Evolutionary conservation across 2,113 vertebrate genomes (phyloP).

Genomic region (Dipodomys stephensi): DNA sequence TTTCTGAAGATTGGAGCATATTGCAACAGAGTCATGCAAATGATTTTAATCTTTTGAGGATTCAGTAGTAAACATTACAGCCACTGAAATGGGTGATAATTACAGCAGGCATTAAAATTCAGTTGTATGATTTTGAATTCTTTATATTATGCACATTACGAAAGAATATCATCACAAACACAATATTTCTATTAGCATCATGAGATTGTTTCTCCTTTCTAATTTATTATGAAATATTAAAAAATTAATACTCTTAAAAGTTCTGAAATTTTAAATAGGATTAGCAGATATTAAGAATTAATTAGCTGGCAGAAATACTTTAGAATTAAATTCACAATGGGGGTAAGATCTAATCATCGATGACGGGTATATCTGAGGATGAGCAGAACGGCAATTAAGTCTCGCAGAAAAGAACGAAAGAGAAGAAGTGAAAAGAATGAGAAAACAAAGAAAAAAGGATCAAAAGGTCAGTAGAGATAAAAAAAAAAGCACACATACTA

Average conservation of each 20-base stretch:
- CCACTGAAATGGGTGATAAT: constrained; percentile 11
- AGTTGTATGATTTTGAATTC: background rate
- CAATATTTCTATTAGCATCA: background rate
- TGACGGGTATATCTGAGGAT: too few relatives aligned
- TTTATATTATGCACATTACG: background rate
- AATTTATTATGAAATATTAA: constrained; percentile 2
- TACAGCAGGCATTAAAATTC: background rate
- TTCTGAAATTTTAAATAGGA: too few relatives aligned
- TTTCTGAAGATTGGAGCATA: background rate
- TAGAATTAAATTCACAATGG: background rate
- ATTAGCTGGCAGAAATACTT: background rate
- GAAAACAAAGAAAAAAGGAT: too few relatives aligned
- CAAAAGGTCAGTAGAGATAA: too few relatives aligned
- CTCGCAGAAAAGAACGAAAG: too few relatives aligned
- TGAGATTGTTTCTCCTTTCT: background rate
- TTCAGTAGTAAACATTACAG: background rate
- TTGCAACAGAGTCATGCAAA: background rate
- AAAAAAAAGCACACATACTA: too few relatives aligned
- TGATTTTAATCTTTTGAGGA: constrained; percentile 11
- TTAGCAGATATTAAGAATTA: background rate
- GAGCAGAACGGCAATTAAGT: too few relatives aligned
- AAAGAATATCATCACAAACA: constrained; percentile 1
- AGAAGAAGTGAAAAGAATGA: too few relatives aligned
- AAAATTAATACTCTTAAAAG: constrained; percentile 4
- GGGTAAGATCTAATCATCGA: too few relatives aligned